Evolutionary conservation across 2,888 invertebrate genomes (phyloP).

Genomic region (Aphidius colemani): DNA sequence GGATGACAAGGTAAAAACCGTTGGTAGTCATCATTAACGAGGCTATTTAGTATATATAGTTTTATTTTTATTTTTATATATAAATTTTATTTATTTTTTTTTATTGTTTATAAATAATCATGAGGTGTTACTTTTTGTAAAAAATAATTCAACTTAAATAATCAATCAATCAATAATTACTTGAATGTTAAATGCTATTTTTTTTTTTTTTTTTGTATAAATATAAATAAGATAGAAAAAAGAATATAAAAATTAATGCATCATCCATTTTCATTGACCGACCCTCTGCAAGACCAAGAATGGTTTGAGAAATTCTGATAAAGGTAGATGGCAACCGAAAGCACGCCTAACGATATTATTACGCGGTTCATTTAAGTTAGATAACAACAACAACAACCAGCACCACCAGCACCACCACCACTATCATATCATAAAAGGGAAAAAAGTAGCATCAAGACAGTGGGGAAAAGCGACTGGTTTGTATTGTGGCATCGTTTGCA

Average conservation of each 20-base stretch:
- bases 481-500: slow-evolving; percentile 43
- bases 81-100: slow-evolving; percentile 19
- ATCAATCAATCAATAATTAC: neutral
- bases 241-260: slow-evolving; percentile 24
- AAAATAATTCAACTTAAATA: too few species aligned
- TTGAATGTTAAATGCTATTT: neutral
- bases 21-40: slow-evolving; percentile 26
- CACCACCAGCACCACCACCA: slow-evolving; percentile 6
- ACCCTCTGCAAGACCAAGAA: slow-evolving; percentile 29
- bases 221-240: slow-evolving; percentile 34
- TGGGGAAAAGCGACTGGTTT: slow-evolving; percentile 17
- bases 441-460: neutral
- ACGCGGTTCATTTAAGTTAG: slow-evolving; percentile 58
- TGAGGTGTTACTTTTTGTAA: neutral
- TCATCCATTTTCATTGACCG: slow-evolving; percentile 41
- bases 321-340: slow-evolving; percentile 38
- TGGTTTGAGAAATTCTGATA: slow-evolving; percentile 5
- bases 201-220: neutral
- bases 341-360: slow-evolving; percentile 55
- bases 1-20: slow-evolving; percentile 47
- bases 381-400: slow-evolving; percentile 51
- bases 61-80: neutral
- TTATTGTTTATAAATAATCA: slow-evolving; percentile 16
- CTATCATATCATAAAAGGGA: too few species aligned
- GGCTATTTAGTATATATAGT: slow-evolving; percentile 24